Evolutionary conservation across 1,140 invertebrate species (phyloP).

Genomic region (Lerema accius): DNA sequence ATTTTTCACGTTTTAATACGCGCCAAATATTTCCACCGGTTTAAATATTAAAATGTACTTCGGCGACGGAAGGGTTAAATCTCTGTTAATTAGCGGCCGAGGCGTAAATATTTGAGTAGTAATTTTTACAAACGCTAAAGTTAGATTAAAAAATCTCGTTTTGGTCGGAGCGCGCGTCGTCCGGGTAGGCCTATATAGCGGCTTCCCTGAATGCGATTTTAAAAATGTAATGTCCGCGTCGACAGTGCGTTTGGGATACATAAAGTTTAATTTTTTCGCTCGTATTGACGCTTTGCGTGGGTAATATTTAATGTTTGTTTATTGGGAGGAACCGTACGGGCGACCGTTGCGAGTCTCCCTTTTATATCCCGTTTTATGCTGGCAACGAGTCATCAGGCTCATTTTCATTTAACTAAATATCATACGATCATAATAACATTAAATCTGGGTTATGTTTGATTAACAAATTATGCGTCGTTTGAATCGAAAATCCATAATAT

Average conservation of each 20-base stretch:
- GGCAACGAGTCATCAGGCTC: slow-evolving; percentile 48
- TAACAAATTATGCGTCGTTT: slow-evolving; percentile 8
- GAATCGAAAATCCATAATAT: background rate
- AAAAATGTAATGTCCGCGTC: slow-evolving; percentile 75
- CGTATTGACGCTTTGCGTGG: slow-evolving; percentile 65
- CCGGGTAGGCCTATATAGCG: slow-evolving; percentile 75
- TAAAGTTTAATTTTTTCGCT: slow-evolving; percentile 73
- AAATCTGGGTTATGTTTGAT: slow-evolving; percentile 11
- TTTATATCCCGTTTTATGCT: slow-evolving; percentile 50
- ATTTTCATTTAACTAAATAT: slow-evolving; percentile 40
- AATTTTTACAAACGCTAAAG: slow-evolving; percentile 83
- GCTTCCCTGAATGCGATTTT: slow-evolving; percentile 71
- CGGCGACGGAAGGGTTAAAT: slow-evolving; percentile 81
- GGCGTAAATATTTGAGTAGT: slow-evolving; percentile 80
- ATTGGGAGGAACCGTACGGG: slow-evolving; percentile 57
- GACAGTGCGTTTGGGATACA: slow-evolving; percentile 64
- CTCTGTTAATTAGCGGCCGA: slow-evolving; percentile 79
- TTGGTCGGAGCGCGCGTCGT: slow-evolving; percentile 53
- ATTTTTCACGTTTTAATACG: slow-evolving; percentile 82
- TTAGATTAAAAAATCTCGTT: slow-evolving; percentile 81
- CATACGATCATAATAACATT: slow-evolving; percentile 19
- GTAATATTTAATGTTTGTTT: slow-evolving; percentile 74
- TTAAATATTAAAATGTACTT: slow-evolving; percentile 76
- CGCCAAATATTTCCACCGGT: slow-evolving; percentile 79
- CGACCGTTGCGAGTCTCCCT: slow-evolving; percentile 47